Evolutionary conservation across 2,113 vertebrate genomes (phyloP), one percentile per base, ranked within the genome.

Genomic region (Cnemophilus loriae): DNA sequence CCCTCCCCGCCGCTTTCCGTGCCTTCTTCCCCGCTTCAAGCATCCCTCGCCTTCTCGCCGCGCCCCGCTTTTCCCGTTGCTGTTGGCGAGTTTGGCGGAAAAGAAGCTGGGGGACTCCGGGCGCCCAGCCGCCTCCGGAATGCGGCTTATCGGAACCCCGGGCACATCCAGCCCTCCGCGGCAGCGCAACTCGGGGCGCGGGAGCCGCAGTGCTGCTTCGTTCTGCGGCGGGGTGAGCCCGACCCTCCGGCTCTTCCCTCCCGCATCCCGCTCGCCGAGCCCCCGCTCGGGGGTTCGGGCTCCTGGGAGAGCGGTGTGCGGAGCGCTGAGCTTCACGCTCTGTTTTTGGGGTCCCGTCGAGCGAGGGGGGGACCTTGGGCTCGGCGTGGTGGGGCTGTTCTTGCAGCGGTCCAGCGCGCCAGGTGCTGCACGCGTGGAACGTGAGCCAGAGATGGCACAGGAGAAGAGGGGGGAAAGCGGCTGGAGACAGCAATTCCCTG

Each of bases 1-100:
- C 21, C n/a, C n/a, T n/a, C n/a, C n/a, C n/a, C n/a, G n/a, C n/a
- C 24, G 16, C 59, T 67, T 9, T 8, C 65, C 22, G 20, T 3
- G 47, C 49, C 53, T 26, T 4, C 46, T 20, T 2, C 15, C 65
- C 41, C 47, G 4, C 46, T 35, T 2, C 21, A 0, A 39, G 41
- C 88, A 63, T 78, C 69, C 35, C 53, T 80, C 30, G 3, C 24
- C 50, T 18, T 6, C 47, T 32, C 20, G 3, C 46, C 30, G 27
- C 23, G 22, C 26, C 33, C 24, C 14, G 37, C 7, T 67, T 21
- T 60, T 4, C 65, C n/a, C 41, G 18, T 16, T 5, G 1, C 59
- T 10, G 0, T 1, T 0, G 49, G 44, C 7, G 24, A 53, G 28
- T 61, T 82, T 1, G 53, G 49, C 9, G 8, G 49, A 78, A 26